Base-by-base conservation (phyloP, 2,797 vertebrate genomes). In the Oophaga sylvatica region DNA sequence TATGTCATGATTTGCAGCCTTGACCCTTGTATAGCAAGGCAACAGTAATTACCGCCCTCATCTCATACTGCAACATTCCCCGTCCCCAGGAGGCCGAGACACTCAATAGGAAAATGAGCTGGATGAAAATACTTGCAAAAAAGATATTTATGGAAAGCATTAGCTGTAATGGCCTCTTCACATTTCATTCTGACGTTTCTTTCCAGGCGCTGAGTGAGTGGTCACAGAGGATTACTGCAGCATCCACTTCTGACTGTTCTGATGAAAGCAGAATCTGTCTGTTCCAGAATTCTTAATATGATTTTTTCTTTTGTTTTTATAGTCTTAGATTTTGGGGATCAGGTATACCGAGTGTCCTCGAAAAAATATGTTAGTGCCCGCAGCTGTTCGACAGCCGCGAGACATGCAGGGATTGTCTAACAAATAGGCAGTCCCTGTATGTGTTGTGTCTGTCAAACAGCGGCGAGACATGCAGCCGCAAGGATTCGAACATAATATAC, bases 101-200 rank as follows among this genome's bases (percentile, higher is more conserved):
- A 79, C 76, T 59, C 48, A 67, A 80, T 26, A 80, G 56, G 65
- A 62, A 86, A 80, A 86, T 80, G 41, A 86, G 22, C 77, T 86
- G 85, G 53, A 68, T 70, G 48, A 80, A 80, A 71, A 71, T 71
- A 86, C 65, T 80, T 57, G 16, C 56, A 86, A 80, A 59, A 65
- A 59, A 81, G 53, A 73, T 86, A 80, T 86, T 86, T 86, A 60
- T 86, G 85, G 67, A 73, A 86, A 80, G 78, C 85, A 81, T 80
- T 86, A 86, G 45, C 31, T 57, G n/a, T 80, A 86, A 86, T 86
- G 85, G 48, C n/a, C 53, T 86, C 77, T 62, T 80, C 67, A 80
- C 77, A 60, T 86, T 86, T 68, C 75, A 68, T 86, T 26, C 31
- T 17, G 48, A 31, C 70, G 20, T 79, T 41, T 85, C 63, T 53